Base-by-base conservation (phyloP, 2,888 invertebrate species). In the Tryphoninae sp. region DNA sequence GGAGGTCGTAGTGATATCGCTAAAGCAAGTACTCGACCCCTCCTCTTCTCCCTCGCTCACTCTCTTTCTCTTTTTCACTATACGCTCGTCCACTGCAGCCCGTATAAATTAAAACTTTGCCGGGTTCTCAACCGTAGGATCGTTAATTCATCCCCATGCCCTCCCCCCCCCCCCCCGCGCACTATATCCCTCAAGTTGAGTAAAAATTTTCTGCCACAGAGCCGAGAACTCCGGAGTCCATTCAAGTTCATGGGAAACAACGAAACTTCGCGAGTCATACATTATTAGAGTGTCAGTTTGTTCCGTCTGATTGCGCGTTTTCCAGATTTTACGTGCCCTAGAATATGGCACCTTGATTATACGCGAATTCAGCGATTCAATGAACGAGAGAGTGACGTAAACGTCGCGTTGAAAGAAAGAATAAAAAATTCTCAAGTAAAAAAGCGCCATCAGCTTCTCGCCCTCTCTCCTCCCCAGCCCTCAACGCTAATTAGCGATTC, bases 141-240 rank as follows among this genome's bases (percentile, higher is more conserved):
- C 90, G 88, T 90, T 90, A 89, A 90, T 89, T 86, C 88, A 86
- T 88, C 87, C 87, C 84, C 86, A 86, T 85, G 80, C 85, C 82
- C 78, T 65, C 74, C 16, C 62, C 16, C 53, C 19, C 19, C 19
- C 19, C 19, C 19, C 19, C 19, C 19, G n/a, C 1, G 19, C 62
- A 42, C 49, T 61, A 58, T 76, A 49, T 45, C 65, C 55, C 58
- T 22, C 53, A 68, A 71, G 77, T 69, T 78, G 58, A 55, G 61
- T 23, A 45, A 59, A 78, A 81, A 83, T 75, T 80, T 64, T 81
- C 78, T 62, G 71, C 77, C 77, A 76, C 65, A 74, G 65, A 75
- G 59, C 61, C 78, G 58, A 11, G 58, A 11, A 45, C 23, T 19
- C 65, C 49, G 61, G 33, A 33, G 6, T 75, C 16, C 58, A 62